Evolutionary conservation across 2,797 vertebrate species (phyloP).

Genomic region (Sebastiscus tertius): DNA sequence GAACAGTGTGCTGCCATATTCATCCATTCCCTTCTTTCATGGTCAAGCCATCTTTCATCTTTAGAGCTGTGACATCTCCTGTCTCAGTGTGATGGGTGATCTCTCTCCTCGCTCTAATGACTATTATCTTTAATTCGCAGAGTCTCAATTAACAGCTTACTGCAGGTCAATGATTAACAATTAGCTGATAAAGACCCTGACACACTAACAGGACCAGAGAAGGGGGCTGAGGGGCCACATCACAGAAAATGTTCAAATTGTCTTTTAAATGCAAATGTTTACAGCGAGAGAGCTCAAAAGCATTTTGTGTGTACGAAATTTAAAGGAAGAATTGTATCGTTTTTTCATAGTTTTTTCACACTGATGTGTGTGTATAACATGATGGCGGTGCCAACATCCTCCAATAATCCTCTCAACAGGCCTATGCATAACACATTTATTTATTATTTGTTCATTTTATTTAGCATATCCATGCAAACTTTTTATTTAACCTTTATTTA

Average conservation of each 20-base stretch:
- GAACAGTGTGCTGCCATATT: neutral
- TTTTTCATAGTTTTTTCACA: neutral
- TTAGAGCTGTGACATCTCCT: constrained; percentile 38
- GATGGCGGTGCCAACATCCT: neutral
- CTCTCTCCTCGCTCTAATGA: constrained; percentile 57
- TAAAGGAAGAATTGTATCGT: neutral
- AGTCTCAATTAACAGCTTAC: constrained; percentile 69
- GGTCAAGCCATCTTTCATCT: constrained; percentile 45
- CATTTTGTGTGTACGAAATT: neutral
- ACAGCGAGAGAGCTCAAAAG: neutral
- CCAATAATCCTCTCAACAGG: neutral
- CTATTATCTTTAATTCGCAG: constrained; percentile 70
- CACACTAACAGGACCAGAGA: constrained; percentile 38
- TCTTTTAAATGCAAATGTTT: neutral
- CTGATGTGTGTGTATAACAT: neutral
- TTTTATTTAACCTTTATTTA: neutral
- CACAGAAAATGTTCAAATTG: neutral
- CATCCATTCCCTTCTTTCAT: constrained; percentile 31
- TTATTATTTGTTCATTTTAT: neutral
- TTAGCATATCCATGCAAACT: neutral
- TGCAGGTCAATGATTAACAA: constrained; percentile 74
- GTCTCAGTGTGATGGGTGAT: constrained; percentile 58
- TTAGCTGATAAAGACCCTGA: constrained; percentile 61
- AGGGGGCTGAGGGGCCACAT: neutral
- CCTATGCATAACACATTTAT: neutral